phyloP scores from a whole-genome alignment of 92 coral and sea anemone species.

The Zoanthus sociatus region DNA sequence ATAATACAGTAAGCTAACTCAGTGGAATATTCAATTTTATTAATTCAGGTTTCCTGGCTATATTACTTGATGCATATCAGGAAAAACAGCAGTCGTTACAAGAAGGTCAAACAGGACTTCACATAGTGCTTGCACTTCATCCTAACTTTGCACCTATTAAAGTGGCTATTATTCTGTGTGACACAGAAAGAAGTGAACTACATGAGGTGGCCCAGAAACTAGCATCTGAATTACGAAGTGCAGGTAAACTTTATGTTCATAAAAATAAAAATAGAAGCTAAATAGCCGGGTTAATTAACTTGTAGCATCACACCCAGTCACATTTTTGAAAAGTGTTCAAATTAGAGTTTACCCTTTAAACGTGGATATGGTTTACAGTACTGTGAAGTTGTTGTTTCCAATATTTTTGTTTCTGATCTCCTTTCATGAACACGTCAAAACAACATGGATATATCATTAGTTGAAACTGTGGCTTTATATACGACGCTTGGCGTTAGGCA shows the following conservation, averaged over 20 bases:
- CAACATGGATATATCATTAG: not conserved
- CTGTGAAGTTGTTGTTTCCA: too few species aligned
- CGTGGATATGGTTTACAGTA: too few species aligned
- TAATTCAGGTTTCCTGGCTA: constrained; percentile 83
- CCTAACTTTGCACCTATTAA: constrained; percentile 90
- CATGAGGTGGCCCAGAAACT: constrained; percentile 83
- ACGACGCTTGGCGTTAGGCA: too few species aligned
- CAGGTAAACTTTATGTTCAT: constrained; percentile 62
- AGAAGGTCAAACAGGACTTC: constrained; percentile 47
- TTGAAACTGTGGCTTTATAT: not conserved
- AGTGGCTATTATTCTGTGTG: constrained; percentile 75
- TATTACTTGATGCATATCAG: constrained; percentile 83
- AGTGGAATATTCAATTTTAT: not conserved
- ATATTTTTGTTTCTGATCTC: too few species aligned
- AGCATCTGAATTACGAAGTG: constrained; percentile 87
- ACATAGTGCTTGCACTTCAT: constrained; percentile 80
- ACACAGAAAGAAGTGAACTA: constrained; percentile 65
- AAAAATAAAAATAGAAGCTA: not conserved
- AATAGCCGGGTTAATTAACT: not conserved
- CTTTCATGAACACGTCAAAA: too few species aligned
- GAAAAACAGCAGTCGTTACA: constrained; percentile 77
- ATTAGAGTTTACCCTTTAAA: too few species aligned
- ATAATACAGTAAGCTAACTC: too few species aligned
- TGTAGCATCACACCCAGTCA: too few species aligned
- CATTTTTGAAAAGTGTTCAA: too few species aligned